These are phyloP conservation scores for Plutomurus gul DNA, from an alignment of 1,140 invertebrate species.

Conservation along the genomic window DNA sequence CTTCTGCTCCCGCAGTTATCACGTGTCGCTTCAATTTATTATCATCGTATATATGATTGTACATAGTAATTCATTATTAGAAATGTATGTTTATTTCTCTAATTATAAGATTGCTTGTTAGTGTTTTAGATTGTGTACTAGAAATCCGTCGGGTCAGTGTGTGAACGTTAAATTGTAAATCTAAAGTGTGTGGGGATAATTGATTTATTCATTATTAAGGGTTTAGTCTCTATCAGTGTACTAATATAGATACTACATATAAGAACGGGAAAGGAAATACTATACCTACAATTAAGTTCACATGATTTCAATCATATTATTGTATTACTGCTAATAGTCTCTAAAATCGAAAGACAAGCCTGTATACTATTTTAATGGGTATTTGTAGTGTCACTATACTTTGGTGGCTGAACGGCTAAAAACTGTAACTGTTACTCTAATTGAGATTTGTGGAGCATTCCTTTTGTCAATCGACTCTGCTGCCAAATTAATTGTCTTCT, in stretches of 20 bases:
- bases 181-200: no score
- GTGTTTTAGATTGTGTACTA: not conserved
- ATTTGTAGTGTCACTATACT: not conserved
- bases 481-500: constrained; percentile 24
- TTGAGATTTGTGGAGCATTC: constrained; percentile 16
- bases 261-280: no score
- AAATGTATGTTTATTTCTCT: not conserved
- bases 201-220: no score
- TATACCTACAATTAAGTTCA: no score
- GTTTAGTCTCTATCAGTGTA: no score
- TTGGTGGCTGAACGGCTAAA: not conserved
- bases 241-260: no score
- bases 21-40: constrained; percentile 4
- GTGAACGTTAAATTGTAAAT: not conserved
- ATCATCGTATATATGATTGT: constrained; percentile 19
- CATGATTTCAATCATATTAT: no score
- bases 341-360: not conserved
- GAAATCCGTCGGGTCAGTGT: not conserved
- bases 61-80: not conserved
- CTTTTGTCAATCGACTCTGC: not conserved
- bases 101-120: not conserved
- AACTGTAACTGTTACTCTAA: not conserved
- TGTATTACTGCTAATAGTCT: not conserved
- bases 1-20: not conserved
- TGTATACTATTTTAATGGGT: not conserved